Evolutionary conservation across 2,113 vertebrate species (phyloP).

Genomic region (Pterocles burchelli): DNA sequence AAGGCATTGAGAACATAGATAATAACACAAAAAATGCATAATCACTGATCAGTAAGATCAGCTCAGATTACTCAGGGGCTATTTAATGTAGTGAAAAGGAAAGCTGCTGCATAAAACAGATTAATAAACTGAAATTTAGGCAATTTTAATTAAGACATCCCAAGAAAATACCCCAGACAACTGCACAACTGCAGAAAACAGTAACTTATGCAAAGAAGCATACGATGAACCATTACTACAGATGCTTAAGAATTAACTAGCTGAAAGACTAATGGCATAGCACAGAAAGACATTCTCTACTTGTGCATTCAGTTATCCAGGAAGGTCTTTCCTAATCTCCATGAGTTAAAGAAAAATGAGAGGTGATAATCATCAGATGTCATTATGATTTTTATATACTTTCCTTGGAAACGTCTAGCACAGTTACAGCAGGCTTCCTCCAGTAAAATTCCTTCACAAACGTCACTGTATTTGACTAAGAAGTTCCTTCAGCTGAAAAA

Average conservation of each 20-base stretch:
- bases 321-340: background rate
- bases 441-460: background rate
- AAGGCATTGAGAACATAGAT: background rate
- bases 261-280: background rate
- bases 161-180: background rate
- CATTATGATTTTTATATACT: background rate
- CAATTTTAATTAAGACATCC: background rate
- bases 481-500: background rate
- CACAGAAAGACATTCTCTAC: background rate
- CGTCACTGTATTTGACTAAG: background rate
- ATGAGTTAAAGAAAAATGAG: background rate
- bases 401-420: background rate
- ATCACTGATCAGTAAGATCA: background rate
- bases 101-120: background rate
- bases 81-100: background rate
- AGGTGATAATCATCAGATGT: background rate
- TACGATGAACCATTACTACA: background rate
- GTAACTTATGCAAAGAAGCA: background rate
- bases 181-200: background rate
- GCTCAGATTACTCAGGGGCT: background rate
- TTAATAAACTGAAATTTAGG: background rate
- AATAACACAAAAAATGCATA: background rate
- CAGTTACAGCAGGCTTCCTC: background rate
- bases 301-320: background rate
- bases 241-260: background rate